phyloP scores from a whole-genome alignment of 2,888 invertebrate species.

The Himalopsyche japonica region DNA sequence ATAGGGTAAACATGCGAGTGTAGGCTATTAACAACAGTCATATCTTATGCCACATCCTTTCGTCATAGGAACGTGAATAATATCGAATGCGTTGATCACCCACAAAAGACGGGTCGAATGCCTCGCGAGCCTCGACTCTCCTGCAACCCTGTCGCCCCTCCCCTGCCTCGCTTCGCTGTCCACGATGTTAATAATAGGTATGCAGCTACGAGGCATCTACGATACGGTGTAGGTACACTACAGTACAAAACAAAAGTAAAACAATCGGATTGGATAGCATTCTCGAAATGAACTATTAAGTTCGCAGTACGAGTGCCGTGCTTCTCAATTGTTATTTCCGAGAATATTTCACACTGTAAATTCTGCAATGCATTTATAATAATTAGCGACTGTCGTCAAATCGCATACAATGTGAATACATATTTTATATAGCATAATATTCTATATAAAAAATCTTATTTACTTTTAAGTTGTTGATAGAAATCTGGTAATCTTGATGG shows the following conservation, averaged over 20 bases:
- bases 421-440: too few species aligned
- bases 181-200: background rate
- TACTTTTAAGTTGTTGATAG: too few species aligned
- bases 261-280: background rate
- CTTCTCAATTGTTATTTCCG: background rate
- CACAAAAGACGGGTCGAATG: background rate
- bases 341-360: too few species aligned
- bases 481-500: too few species aligned
- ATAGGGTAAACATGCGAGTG: too few species aligned
- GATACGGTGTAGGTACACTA: background rate
- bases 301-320: background rate
- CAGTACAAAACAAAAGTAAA: background rate
- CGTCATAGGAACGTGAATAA: background rate
- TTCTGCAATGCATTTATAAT: too few species aligned
- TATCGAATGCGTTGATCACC: background rate
- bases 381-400: too few species aligned
- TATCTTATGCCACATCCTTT: background rate
- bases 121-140: background rate
- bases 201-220: background rate
- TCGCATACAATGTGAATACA: too few species aligned
- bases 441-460: too few species aligned
- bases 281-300: background rate
- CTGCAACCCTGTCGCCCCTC: background rate
- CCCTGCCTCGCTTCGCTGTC: background rate
- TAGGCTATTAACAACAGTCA: background rate